Evolutionary conservation across 2,888 invertebrate species (phyloP), one percentile per base, ranked within the genome.

Genomic region (Gandaritis pyraliata): DNA sequence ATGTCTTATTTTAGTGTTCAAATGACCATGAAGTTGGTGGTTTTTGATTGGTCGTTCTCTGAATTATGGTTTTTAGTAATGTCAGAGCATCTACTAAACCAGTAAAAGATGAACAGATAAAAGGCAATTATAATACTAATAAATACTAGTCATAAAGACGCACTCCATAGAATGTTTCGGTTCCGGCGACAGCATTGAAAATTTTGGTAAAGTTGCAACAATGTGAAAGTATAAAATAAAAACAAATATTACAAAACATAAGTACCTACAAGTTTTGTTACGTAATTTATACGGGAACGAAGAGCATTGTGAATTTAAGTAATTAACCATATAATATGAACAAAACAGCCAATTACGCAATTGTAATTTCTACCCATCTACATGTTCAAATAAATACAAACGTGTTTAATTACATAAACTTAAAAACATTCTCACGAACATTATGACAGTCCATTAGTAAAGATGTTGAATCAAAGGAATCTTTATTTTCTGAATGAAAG

Each of bases 1-100:
- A 66, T 69, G 49, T 43, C 49, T 50, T 50, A 60, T 65, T 67
- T 65, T 56, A 49, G 67, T 58, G 66, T 57, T 63, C 54, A 61
- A 65, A 63, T 59, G 62, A 49, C 53, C 65, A 61, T 68, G 66
- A 57, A 39, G 58, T 54, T 61, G 47, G 45, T 53, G 51, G 52
- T 58, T 58, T 50, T 48, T 45, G 10, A 33, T 45, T 45, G 12
- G 16, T 53, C 13, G 43, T 38, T 36, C 54, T 16, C 15, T 58
- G 48, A 33, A 38, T 38, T 51, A 47, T 50, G 10, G 38, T 33
- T 7, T 33, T 18, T 33, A 5, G 1, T 41, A 8, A 39, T 30
- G 1, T 29, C 11, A 13, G 23, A 8, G 11, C n/a, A 16, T 43
- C 16, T 43, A 6, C 16, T 16, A 43, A 43, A 13, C 13, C 41